A percentile compares a stretch with the other conserved stretches of the same genome.
These are phyloP conservation scores for Probosciger aterrimus DNA, from an alignment of 2,113 vertebrate genomes.

Conservation along the genomic window DNA sequence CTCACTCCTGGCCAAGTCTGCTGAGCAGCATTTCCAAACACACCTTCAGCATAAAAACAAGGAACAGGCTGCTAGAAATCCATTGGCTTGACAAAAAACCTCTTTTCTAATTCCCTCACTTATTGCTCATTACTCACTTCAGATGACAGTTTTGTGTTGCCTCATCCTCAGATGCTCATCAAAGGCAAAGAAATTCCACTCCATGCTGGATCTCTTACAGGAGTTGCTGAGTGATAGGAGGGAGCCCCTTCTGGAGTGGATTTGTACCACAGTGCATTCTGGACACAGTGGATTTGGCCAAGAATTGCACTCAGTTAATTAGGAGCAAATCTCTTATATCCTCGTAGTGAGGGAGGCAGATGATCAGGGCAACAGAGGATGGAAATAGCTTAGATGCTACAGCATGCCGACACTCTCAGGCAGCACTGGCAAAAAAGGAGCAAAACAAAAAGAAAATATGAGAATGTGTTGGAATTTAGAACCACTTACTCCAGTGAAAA, in stretches of 20 bases:
- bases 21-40: neutral
- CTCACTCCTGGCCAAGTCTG: constrained; percentile 18
- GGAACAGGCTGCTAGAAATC: neutral
- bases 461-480: neutral
- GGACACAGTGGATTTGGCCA: neutral
- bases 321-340: constrained; percentile 35
- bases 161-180: neutral
- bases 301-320: constrained; percentile 17
- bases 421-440: neutral
- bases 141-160: neutral
- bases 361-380: neutral
- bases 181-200: neutral
- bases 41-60: constrained; percentile 34
- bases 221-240: neutral
- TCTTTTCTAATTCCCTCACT: neutral
- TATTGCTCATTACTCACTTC: constrained; percentile 4
- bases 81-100: neutral
- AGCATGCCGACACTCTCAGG: neutral
- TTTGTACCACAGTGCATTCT: neutral
- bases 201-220: neutral
- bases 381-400: neutral
- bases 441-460: neutral
- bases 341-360: neutral
- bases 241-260: neutral
- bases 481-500: neutral